Base-by-base conservation (phyloP, 2,888 invertebrate genomes). In the Eremobia ochroleuca region DNA sequence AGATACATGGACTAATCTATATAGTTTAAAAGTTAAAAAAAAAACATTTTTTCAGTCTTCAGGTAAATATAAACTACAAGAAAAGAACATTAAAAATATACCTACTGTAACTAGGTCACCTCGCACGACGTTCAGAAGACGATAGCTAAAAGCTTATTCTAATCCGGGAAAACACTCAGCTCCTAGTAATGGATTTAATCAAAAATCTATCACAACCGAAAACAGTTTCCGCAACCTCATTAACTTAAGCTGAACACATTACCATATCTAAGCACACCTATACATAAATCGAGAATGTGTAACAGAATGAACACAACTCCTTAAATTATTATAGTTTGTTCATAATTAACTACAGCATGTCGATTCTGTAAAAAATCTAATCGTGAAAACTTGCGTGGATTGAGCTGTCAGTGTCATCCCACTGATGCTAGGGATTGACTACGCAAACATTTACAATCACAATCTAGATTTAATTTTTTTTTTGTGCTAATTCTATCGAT, bases 231-330 rank as follows among this genome's bases (percentile, higher is more conserved):
- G 67, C 74, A 79, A 84, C 78, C 81, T 84, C 81, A 88, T 86
- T 86, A 88, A 81, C 75, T 77, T 86, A 77, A 88, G 77, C 85
- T 72, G 69, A 79, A 77, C 64, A 76, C 81, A 88, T 87, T 81
- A 88, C 65, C 88, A 86, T 86, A 83, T 83, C 77, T 80, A 83
- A 76, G 69, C 76, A 82, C 73, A 62, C 25, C 55, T 46, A 58
- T 67, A 59, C 37, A 74, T n/a, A n/a, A n/a, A n/a, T 25, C 52
- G 21, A 25, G 9, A 52, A 52, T 9, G 52, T 52, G 52, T 43
- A 13, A 43, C 13, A 43, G 13, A 13, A 43, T 43, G 0, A 43
- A 43, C 43, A 13, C 11, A 43, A 43, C 2, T 43, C 43, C 43
- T 43, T 43, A 43, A 0, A 43, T n/a, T n/a, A n/a, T n/a, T n/a